Base-by-base conservation (phyloP, 2,797 vertebrate species). In the Myripristis jacobus region DNA sequence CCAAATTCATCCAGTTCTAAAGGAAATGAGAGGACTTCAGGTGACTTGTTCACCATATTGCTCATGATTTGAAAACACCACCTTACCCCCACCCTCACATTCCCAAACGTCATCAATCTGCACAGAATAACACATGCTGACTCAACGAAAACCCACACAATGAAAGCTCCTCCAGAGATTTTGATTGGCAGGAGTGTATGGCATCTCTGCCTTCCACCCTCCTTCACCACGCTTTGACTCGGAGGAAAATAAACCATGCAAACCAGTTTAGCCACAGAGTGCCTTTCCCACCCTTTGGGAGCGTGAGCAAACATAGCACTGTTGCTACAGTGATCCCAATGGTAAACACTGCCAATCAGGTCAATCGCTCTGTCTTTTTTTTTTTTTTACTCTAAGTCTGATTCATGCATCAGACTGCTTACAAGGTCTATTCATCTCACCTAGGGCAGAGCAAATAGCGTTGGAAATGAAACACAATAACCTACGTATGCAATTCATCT, bases 21-120 rank as follows among this genome's bases (percentile, higher is more conserved):
- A 78, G 83, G 83, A 79, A 87, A 81, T 67, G 70, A 67, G 75
- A 19, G 69, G 64, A 76, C 62, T 21, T n/a, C n/a, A n/a, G n/a
- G n/a, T n/a, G n/a, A n/a, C n/a, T n/a, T n/a, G n/a, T n/a, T n/a
- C n/a, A n/a, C n/a, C n/a, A n/a, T n/a, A n/a, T n/a, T n/a, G n/a
- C n/a, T n/a, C n/a, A n/a, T n/a, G n/a, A n/a, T n/a, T n/a, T n/a
- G n/a, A n/a, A n/a, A n/a, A n/a, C n/a, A n/a, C n/a, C 18, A 29
- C 62, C 59, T 36, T 24, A 62, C 66, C 48, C 12, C 18, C 25
- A 0, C 41, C 25, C 36, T 50, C 66, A 10, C 11, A 27, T 53
- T 41, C 50, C 61, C 43, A 43, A 21, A 74, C 60, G 59, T 46
- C 47, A 46, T 18, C 50, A 0, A 8, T 11, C 65, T 52, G n/a